phyloP scores from a whole-genome alignment of 2,888 invertebrate genomes.

The Philereme vetulata region DNA sequence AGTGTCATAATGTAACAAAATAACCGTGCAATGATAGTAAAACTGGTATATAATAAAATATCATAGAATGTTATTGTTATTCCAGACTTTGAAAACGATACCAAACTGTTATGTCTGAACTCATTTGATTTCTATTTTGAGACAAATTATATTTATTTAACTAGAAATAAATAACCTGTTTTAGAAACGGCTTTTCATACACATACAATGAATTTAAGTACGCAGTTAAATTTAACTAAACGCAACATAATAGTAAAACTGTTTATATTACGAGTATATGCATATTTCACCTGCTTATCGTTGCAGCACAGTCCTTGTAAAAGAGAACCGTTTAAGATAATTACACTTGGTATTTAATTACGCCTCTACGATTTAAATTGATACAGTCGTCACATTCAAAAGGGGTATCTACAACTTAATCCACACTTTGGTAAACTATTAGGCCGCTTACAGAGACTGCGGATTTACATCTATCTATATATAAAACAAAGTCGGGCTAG shows the following conservation, averaged over 20 bases:
- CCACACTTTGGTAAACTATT: conserved; percentile 2
- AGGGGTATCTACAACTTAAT: conserved; percentile 20
- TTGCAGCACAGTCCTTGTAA: conserved; percentile 6
- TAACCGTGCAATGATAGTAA: too few relatives aligned
- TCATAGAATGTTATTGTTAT: too few relatives aligned
- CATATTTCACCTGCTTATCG: conserved; percentile 15
- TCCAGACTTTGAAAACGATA: too few relatives aligned
- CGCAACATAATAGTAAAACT: conserved; percentile 5
- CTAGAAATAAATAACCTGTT: not conserved
- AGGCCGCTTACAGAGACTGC: conserved; percentile 22
- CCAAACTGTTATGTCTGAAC: too few relatives aligned
- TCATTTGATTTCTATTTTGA: too few relatives aligned
- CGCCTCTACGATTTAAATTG: not conserved
- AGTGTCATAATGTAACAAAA: too few relatives aligned
- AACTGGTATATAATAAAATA: too few relatives aligned
- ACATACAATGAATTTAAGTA: conserved; percentile 3
- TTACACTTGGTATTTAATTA: conserved; percentile 9
- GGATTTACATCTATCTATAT: too few relatives aligned
- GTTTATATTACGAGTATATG: conserved; percentile 5
- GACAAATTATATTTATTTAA: not conserved
- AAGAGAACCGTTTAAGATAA: conserved; percentile 19
- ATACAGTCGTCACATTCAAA: not conserved
- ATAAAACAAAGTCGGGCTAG: too few relatives aligned
- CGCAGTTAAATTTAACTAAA: conserved; percentile 12
- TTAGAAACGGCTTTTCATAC: not conserved